These are phyloP conservation scores for Phodopus roborovskii DNA, from an alignment of 2,113 vertebrate species.

Conservation along the genomic window DNA sequence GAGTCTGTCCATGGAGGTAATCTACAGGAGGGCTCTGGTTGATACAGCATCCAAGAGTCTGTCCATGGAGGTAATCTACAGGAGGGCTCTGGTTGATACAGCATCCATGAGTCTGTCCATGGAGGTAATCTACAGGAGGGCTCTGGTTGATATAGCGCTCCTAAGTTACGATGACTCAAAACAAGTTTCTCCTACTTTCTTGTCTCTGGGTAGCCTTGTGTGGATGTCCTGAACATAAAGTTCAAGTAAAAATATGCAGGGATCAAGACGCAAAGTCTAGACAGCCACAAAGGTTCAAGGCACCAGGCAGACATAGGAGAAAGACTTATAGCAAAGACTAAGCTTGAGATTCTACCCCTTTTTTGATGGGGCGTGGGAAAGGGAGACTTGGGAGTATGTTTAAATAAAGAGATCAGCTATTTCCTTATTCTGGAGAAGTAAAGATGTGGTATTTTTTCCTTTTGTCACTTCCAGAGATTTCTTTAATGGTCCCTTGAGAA, in stretches of 20 bases:
- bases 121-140: background rate
- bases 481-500: background rate
- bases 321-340: background rate
- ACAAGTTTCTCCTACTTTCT: background rate
- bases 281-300: slow-evolving; percentile 13
- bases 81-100: background rate
- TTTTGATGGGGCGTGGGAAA: background rate
- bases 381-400: background rate
- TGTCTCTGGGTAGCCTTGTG: background rate
- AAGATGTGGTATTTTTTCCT: background rate
- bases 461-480: slow-evolving; percentile 42
- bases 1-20: no score
- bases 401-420: background rate
- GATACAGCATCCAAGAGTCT: background rate
- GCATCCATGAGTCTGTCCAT: background rate
- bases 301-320: background rate
- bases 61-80: background rate
- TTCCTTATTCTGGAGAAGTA: slow-evolving; percentile 37
- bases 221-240: slow-evolving; percentile 42
- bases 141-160: background rate
- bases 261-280: slow-evolving; percentile 16
- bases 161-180: background rate
- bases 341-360: background rate
- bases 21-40: no score
- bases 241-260: slow-evolving; percentile 27